These are phyloP conservation scores for Pocillopora grandis DNA, from an alignment of 92 coral and sea anemone genomes.

Conservation along the genomic window DNA sequence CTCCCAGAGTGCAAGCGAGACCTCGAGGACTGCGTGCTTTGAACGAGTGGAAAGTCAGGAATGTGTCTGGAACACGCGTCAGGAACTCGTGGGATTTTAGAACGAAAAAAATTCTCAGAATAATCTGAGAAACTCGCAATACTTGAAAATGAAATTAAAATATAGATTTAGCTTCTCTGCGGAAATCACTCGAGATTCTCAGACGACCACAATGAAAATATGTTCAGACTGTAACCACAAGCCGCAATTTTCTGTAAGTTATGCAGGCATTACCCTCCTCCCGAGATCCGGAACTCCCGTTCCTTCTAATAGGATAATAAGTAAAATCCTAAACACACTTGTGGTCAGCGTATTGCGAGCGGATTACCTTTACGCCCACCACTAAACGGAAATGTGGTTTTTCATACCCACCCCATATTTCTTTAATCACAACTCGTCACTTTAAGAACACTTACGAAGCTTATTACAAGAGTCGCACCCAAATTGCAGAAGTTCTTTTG, in stretches of 20 bases:
- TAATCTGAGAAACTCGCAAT: too few species aligned
- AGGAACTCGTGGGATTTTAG: too few species aligned
- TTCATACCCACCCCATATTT: background rate
- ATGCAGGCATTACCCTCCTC: background rate
- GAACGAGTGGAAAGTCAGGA: too few species aligned
- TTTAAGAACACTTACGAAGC: background rate
- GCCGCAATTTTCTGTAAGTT: background rate
- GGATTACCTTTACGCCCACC: constrained; percentile 1
- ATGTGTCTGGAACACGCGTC: too few species aligned
- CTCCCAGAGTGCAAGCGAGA: too few species aligned
- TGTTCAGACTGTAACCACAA: background rate
- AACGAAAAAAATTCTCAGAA: too few species aligned
- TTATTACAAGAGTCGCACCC: too few species aligned
- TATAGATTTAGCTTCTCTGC: background rate
- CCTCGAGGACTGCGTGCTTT: too few species aligned
- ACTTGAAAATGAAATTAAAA: too few species aligned
- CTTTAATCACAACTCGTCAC: constrained; percentile 4
- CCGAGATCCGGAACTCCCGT: background rate
- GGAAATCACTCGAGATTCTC: background rate
- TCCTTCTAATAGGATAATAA: background rate
- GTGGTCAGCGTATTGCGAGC: background rate
- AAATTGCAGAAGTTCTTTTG: background rate
- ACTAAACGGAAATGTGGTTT: background rate
- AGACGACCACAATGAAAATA: background rate
- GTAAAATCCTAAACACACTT: background rate